Percentiles rank a stretch among this genome's conserved stretches.
Conservation (phyloP, 2,888 invertebrate species). For the Ophraella communa region DNA sequence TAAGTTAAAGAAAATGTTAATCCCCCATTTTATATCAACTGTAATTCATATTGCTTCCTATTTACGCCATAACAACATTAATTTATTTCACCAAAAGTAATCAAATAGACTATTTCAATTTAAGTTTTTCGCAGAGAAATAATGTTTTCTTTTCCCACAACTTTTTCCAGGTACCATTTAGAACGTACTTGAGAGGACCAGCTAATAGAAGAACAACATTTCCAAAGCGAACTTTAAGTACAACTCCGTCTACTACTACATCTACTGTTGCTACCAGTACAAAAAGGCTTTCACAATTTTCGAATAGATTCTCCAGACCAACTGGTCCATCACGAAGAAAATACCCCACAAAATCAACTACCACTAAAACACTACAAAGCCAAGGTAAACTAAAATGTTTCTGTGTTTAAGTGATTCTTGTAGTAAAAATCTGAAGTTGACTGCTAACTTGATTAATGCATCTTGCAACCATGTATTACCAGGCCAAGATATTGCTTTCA, state of each 20-base stretch:
- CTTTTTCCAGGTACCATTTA: not conserved
- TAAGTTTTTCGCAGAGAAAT: no score
- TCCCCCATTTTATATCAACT: no score
- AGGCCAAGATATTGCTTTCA: no score
- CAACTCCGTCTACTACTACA: slow-evolving; percentile 17
- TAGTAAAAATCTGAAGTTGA: no score
- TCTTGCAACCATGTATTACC: no score
- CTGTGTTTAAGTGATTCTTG: not conserved
- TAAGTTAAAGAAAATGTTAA: no score
- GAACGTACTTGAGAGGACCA: slow-evolving; percentile 13
- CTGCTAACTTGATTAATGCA: no score
- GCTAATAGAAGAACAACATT: slow-evolving; percentile 6
- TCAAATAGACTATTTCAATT: not conserved
- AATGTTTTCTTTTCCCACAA: no score
- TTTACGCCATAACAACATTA: no score
- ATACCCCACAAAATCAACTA: slow-evolving; percentile 40
- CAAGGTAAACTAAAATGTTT: slow-evolving; percentile 44
- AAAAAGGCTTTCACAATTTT: slow-evolving; percentile 28
- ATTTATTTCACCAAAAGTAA: not conserved
- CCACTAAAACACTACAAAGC: slow-evolving; percentile 48
- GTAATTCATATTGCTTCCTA: no score
- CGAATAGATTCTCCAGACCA: slow-evolving; percentile 41
- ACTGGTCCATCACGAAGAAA: slow-evolving; percentile 49
- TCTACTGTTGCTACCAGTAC: slow-evolving; percentile 15
- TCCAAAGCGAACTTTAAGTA: slow-evolving; percentile 36